These are phyloP conservation scores for Clarias magur DNA, from an alignment of 2,113 vertebrate species.

Conservation along the genomic window DNA sequence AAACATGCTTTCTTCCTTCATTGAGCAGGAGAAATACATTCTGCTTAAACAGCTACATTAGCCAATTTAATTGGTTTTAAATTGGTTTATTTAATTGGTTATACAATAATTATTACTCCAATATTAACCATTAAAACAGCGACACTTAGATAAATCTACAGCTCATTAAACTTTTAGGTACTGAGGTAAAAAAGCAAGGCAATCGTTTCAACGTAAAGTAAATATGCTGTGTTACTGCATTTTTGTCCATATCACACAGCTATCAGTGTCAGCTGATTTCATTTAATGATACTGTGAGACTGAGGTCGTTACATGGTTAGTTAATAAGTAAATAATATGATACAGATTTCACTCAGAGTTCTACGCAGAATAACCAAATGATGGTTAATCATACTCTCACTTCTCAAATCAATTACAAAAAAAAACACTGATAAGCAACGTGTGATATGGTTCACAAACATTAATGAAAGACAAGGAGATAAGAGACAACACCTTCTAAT, in stretches of 20 bases:
- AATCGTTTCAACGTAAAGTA: not conserved
- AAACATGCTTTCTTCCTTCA: not conserved
- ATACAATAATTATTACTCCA: not conserved
- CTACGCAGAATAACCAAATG: not conserved
- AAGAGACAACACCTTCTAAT: not conserved
- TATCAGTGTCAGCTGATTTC: constrained; percentile 11
- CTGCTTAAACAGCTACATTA: not conserved
- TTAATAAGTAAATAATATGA: not conserved
- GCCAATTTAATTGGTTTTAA: not conserved
- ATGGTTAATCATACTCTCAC: not conserved
- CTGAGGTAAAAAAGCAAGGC: not conserved
- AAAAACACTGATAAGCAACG: not conserved
- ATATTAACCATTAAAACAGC: not conserved
- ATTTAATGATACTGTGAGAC: not conserved
- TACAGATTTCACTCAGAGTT: not conserved
- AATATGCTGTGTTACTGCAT: not conserved
- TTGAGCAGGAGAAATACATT: not conserved
- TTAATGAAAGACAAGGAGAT: not conserved
- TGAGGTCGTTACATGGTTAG: not conserved
- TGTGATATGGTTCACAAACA: not conserved
- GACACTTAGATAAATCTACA: not conserved
- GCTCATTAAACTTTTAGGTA: not conserved
- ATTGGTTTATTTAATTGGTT: not conserved
- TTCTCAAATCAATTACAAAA: not conserved
- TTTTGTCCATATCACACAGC: not conserved